phyloP scores from a whole-genome alignment of 2,113 vertebrate genomes.

The Cairina moschata region DNA sequence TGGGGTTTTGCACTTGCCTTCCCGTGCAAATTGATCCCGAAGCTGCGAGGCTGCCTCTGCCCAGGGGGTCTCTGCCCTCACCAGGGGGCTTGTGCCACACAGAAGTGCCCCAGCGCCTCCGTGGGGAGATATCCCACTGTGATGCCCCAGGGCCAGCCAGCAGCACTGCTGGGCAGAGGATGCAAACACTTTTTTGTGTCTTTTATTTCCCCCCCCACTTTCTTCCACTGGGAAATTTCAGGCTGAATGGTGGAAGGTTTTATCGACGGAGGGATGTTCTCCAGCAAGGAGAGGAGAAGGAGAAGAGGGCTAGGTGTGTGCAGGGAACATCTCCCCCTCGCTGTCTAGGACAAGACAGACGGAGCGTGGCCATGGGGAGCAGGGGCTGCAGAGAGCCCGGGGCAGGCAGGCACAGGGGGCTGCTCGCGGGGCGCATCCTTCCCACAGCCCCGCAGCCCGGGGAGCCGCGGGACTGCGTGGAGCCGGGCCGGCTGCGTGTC shows the following conservation, averaged over 20 bases:
- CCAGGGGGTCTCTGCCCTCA: not conserved
- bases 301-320: fast-evolving
- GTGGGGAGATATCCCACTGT: not conserved
- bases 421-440: not conserved
- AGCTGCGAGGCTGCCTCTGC: not conserved
- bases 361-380: too few species aligned
- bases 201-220: not conserved
- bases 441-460: not conserved
- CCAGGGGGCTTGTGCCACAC: fast-evolving
- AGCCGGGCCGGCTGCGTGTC: not conserved
- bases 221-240: not conserved
- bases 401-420: too few species aligned
- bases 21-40: not conserved
- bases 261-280: not conserved
- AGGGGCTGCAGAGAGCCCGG: too few species aligned
- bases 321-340: not conserved
- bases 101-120: too few species aligned
- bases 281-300: not conserved
- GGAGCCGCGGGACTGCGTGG: not conserved
- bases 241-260: fast-evolving
- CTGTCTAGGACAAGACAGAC: not conserved
- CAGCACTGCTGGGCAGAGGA: not conserved
- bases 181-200: fast-evolving
- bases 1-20: not conserved
- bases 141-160: not conserved